Conservation (phyloP, 1,140 invertebrate genomes). For the Formica exsecta region DNA sequence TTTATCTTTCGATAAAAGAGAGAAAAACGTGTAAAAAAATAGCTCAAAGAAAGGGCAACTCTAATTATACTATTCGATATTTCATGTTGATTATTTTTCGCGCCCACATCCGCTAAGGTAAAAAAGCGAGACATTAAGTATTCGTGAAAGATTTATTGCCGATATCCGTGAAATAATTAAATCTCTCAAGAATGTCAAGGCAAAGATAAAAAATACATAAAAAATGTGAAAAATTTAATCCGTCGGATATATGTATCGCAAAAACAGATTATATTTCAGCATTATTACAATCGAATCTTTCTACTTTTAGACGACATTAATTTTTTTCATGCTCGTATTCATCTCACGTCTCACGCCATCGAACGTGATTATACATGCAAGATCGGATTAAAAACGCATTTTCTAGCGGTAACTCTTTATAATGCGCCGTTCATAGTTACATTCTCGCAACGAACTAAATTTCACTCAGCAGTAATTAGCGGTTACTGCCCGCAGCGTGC, state of each 20-base stretch:
- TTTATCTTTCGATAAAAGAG: conserved; percentile 6
- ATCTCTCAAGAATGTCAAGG: conserved; percentile 31
- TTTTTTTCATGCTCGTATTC: not conserved
- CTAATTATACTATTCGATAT: conserved; percentile 34
- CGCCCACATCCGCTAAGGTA: not conserved
- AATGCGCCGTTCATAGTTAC: not conserved
- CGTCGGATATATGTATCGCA: not conserved
- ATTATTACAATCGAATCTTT: not conserved
- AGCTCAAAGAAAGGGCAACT: not conserved
- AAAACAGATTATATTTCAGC: not conserved
- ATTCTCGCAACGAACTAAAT: conserved; percentile 25
- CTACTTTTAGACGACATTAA: not conserved
- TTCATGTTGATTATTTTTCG: not conserved
- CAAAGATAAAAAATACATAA: not conserved
- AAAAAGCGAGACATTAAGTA: not conserved
- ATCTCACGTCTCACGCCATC: not conserved
- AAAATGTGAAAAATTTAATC: not conserved
- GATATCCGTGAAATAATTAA: conserved; percentile 8
- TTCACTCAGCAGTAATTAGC: conserved; percentile 23
- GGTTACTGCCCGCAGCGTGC: conserved; percentile 6
- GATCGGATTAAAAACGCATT: conserved; percentile 10
- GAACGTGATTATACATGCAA: conserved; percentile 1
- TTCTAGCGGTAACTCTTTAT: not conserved
- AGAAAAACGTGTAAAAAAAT: not conserved
- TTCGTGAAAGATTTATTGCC: not conserved